Evolutionary conservation across 1,140 invertebrate genomes (phyloP), one percentile per base, ranked within the genome.

Genomic region (Drosophila arizonae): DNA sequence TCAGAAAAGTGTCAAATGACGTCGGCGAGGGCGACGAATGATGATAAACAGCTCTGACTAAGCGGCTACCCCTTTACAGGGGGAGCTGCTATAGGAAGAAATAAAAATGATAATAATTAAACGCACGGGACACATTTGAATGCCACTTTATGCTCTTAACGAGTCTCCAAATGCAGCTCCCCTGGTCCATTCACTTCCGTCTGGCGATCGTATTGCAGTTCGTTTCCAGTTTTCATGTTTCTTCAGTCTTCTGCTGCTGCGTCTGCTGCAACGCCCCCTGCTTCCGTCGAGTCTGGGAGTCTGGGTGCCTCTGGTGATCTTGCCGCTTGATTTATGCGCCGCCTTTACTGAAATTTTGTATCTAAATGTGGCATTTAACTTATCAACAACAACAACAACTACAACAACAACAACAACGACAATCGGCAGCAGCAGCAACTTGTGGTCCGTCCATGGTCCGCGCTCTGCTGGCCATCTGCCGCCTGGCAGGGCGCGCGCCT

Each of bases 361-460:
- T 86, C 81, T 86, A 86, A 86, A 86, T 86, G 82, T 81, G 81
- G 82, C 81, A 86, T 86, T 86, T 86, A 86, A 86, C 78, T 81
- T 86, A 86, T 86, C 81, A 86, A 86, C 82, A 86, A 73, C 71
- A 78, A 72, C 81, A 46, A 17, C 43, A 46, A 21, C 15, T 15
- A 43, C 17, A 17, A 1, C 81, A 86, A 86, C 82, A 86, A 73
- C 71, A 78, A 72, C 13, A 43, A n/a, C 41, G 15, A n/a, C 30
- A n/a, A 15, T 6, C 43, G n/a, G 43, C 81, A 86, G 70, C 71
- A 78, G 17, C 21, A 39, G 33, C 30, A 62, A 11, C 55, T n/a
- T 9, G 48, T 8, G 4, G 55, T 51, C 36, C 48, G 66, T 69
- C 66, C 66, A 68, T 15, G 41, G 8, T 33, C 39, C 21, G 33